Evolutionary conservation across 2,797 vertebrate genomes (phyloP), one percentile per base, ranked within the genome.

Genomic region (Halcyon chelicuti): DNA sequence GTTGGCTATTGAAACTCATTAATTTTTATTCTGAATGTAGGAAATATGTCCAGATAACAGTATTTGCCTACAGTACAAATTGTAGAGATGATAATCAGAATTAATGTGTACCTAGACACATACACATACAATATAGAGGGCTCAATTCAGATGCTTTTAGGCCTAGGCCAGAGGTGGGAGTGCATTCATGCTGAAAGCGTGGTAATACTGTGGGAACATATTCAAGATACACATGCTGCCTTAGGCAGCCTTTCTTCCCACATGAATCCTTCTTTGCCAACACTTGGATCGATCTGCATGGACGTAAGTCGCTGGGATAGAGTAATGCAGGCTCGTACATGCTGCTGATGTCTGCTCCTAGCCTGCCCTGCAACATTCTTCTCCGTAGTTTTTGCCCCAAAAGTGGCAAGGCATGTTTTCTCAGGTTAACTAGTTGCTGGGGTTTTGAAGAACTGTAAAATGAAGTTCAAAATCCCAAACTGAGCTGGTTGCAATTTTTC

Each of bases 181-280:
- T 72, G 87, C 58, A 68, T 83, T 93, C 78, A 77, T 35, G 61
- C 75, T 75, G 54, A 83, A 93, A 94, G 91, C 2, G 2, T 67
- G 84, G 92, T 74, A 84, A 86, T 80, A 58, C 89, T 66, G 81
- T 62, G 85, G 89, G 82, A 94, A 94, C 68, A 80, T 62, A 89
- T 18, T 96, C 86, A 75, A 92, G 95, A 94, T 93, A 54, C 92
- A 97, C 95, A 93, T 94, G 87, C 87, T 94, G 91, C 87, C 89
- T 92, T 55, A 91, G 82, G 95, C 89, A 94, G 89, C 81, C 81
- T 82, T 93, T 79, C 84, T 80, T 88, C 92, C 95, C 89, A 93
- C 31, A 0, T 61, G 88, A 86, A 86, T 42, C 54, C 65, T 87
- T 80, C 91, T 86, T 92, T 96, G 95, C 95, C 94, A 95, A 51